Evolutionary conservation across 2,888 invertebrate species (phyloP).

Genomic region (Linhomoeus sp.): DNA sequence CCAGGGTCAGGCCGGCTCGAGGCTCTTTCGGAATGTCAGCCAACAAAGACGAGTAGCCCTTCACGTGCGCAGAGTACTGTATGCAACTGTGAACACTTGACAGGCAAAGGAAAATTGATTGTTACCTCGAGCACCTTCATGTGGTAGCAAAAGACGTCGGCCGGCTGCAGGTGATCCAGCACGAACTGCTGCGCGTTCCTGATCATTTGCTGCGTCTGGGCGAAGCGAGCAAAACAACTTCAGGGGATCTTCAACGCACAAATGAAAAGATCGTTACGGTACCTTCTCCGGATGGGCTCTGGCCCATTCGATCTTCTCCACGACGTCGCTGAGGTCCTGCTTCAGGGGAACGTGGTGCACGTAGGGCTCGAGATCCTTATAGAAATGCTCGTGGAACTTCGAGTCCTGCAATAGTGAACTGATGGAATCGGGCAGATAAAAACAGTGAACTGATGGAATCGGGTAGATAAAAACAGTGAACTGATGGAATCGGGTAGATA

Average conservation of each 20-base stretch:
- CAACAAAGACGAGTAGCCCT: too few species aligned
- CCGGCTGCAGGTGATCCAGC: neutral
- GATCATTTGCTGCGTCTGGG: neutral
- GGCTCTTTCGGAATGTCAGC: too few species aligned
- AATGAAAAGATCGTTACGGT: neutral
- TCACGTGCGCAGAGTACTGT: too few species aligned
- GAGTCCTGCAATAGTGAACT: too few species aligned
- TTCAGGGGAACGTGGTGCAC: constrained; percentile 64
- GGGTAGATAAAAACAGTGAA: too few species aligned
- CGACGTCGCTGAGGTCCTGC: constrained; percentile 55
- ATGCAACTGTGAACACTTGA: too few species aligned
- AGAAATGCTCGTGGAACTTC: constrained; percentile 82
- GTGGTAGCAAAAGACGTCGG: neutral
- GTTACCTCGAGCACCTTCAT: neutral
- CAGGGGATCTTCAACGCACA: neutral
- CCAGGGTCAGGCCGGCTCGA: too few species aligned
- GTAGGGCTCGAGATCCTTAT: constrained; percentile 49
- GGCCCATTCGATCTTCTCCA: constrained; percentile 43
- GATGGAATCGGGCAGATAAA: too few species aligned
- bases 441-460: too few species aligned
- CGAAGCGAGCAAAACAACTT: neutral
- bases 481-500: too few species aligned
- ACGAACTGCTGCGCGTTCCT: neutral
- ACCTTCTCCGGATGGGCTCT: constrained; percentile 26
- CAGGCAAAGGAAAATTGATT: too few species aligned